Percentiles rank a stretch among this genome's conserved stretches.
Conservation (phyloP, 2,888 invertebrate species). For the Blomia tropicalis region DNA sequence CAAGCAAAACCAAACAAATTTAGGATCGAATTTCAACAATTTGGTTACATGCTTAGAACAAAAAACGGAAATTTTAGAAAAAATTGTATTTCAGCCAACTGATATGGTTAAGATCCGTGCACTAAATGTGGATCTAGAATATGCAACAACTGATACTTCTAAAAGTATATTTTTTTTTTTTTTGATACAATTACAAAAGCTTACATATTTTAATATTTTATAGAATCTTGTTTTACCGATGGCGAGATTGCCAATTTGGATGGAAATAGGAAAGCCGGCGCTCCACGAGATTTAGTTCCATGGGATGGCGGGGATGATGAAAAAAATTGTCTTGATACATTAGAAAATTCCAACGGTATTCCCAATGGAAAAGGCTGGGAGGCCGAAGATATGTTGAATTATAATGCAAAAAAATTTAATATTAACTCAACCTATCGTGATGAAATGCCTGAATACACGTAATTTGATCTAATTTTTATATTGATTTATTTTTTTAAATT, state of each 20-base stretch:
- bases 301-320: constrained; percentile 44
- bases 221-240: constrained; percentile 45
- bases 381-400: constrained; percentile 86
- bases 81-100: constrained; percentile 60
- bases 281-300: constrained; percentile 68
- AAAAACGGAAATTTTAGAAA: constrained; percentile 55
- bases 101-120: constrained; percentile 69
- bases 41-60: constrained; percentile 29
- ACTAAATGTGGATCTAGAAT: constrained; percentile 69
- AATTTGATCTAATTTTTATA: constrained; percentile 29
- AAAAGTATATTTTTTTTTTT: constrained; percentile 17
- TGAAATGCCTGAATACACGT: constrained; percentile 72
- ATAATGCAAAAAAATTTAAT: constrained; percentile 77
- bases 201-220: too few species aligned
- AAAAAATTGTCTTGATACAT: constrained; percentile 14
- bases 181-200: too few species aligned
- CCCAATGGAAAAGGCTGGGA: constrained; percentile 63
- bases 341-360: constrained; percentile 17
- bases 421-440: constrained; percentile 83
- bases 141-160: constrained; percentile 70
- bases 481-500: constrained; percentile 1
- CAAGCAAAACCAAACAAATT: constrained; percentile 14
- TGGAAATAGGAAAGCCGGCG: constrained; percentile 47
- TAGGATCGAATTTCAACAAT: constrained; percentile 28
- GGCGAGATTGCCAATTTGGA: constrained; percentile 73